Base-by-base conservation (phyloP, 2,113 vertebrate species). In the Cepphus grylle region DNA sequence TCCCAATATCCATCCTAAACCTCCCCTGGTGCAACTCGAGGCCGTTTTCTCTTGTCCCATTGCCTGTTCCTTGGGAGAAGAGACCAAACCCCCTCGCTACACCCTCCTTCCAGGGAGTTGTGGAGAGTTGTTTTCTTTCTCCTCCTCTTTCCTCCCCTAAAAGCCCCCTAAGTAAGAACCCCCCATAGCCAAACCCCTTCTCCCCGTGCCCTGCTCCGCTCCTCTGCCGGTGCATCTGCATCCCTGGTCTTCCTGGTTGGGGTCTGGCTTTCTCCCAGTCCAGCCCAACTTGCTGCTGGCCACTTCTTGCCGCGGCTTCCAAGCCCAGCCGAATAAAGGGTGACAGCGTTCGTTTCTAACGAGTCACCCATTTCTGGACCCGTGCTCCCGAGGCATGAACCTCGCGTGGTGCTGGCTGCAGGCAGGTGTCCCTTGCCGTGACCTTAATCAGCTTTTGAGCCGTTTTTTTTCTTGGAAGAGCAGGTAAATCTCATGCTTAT, bases 381-480 rank as follows among this genome's bases (percentile, higher is more conserved):
- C 21, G 0, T 1, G 32, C 14, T 63, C 32, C 30, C 34, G 1
- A 0, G 4, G 49, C 20, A 14, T 0, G 8, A 12, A 2, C 50
- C 38, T 5, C 0, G 23, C 11, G 42, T 11, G 1, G 22, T 1
- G 7, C 3, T 22, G 73, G 63, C 55, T 47, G 88, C 49, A n/a
- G 65, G 38, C 6, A 26, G 40, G 29, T 19, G 74, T 34, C 38
- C 50, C 29, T 55, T 63, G 25, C 34, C 43, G 20, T 15, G 40
- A 30, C 38, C 70, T 9, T 27, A 7, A 20, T 26, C 36, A 21
- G 30, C 42, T 21, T 29, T 3, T n/a, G 74, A 84, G 32, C 52
- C 81, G 23, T 40, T 3, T 81, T 81, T 70, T 45, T 77, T 20
- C 56, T 47, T 53, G 47, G 26, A 34, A 62, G 61, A 83, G 6